phyloP scores from a whole-genome alignment of 2,113 vertebrate species.

The Cairina moschata region DNA sequence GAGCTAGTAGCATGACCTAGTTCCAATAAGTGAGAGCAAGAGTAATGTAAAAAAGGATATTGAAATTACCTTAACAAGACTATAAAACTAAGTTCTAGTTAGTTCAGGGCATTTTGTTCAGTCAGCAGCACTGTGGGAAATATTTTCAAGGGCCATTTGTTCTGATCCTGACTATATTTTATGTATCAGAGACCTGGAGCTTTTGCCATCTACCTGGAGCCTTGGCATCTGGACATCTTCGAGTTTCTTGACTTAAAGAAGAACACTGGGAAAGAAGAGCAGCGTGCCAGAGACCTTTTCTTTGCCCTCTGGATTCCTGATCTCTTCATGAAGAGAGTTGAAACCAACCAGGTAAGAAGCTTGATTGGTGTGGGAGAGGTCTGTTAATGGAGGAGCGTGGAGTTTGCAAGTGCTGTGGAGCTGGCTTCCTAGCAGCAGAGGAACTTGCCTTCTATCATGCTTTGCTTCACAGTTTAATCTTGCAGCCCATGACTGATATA shows the following conservation, averaged over 20 bases:
- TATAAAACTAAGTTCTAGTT: background rate
- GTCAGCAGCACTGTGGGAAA: background rate
- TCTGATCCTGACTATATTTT: background rate
- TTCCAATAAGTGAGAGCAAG: background rate
- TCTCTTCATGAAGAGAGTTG: slow-evolving; percentile 97
- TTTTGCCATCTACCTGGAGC: slow-evolving; percentile 97
- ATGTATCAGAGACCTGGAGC: slow-evolving; percentile 90
- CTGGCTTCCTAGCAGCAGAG: background rate
- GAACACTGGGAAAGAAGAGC: slow-evolving; percentile 97
- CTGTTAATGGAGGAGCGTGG: background rate
- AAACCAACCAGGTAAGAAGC: slow-evolving; percentile 88
- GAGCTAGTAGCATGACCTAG: background rate
- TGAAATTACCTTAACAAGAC: background rate
- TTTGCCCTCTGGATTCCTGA: slow-evolving; percentile 97
- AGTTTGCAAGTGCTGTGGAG: background rate
- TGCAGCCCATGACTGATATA: background rate
- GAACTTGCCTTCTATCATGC: background rate
- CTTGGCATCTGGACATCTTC: slow-evolving; percentile 95
- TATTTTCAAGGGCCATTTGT: background rate
- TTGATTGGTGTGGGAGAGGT: background rate
- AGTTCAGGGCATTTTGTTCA: background rate
- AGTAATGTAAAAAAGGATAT: accelerated
- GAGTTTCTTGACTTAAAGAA: slow-evolving; percentile 97
- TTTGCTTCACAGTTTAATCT: background rate
- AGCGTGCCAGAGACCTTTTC: slow-evolving; percentile 95